Conservation (phyloP, 92 coral and sea anemone genomes). For the Hydrozoanthus gracilis region DNA sequence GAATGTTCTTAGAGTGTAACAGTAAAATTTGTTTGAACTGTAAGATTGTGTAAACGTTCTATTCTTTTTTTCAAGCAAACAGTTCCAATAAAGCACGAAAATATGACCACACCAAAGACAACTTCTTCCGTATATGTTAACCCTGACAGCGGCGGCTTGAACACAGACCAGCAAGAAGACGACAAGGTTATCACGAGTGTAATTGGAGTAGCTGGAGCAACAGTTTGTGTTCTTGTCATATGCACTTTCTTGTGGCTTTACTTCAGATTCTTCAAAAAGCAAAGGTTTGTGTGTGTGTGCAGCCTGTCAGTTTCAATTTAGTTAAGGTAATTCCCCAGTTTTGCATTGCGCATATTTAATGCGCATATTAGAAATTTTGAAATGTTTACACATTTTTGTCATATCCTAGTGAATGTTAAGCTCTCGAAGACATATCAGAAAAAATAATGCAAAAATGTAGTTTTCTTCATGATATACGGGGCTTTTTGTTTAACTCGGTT, state of each 20-base stretch:
- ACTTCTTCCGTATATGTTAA: background rate
- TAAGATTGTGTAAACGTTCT: too few species aligned
- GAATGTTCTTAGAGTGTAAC: too few species aligned
- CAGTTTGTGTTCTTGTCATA: background rate
- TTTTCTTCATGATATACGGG: too few species aligned
- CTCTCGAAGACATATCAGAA: too few species aligned
- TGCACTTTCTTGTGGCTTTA: constrained; percentile 17
- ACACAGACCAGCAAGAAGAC: background rate
- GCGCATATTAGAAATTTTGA: too few species aligned
- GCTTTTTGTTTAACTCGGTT: too few species aligned
- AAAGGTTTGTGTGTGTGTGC: constrained; percentile 10
- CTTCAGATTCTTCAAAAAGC: background rate
- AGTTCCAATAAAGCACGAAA: background rate
- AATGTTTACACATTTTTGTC: too few species aligned
- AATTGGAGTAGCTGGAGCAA: constrained; percentile 7
- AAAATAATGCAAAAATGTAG: too few species aligned
- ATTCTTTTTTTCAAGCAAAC: background rate
- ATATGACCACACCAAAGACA: background rate
- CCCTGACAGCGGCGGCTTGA: background rate
- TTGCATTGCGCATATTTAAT: too few species aligned
- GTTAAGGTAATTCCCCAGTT: too few species aligned
- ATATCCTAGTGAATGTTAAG: too few species aligned
- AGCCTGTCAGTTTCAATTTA: background rate
- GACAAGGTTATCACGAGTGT: background rate
- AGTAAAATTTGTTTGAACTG: too few species aligned